Base-by-base conservation (phyloP, 2,797 vertebrate species). In the Sitta carolinensis region DNA sequence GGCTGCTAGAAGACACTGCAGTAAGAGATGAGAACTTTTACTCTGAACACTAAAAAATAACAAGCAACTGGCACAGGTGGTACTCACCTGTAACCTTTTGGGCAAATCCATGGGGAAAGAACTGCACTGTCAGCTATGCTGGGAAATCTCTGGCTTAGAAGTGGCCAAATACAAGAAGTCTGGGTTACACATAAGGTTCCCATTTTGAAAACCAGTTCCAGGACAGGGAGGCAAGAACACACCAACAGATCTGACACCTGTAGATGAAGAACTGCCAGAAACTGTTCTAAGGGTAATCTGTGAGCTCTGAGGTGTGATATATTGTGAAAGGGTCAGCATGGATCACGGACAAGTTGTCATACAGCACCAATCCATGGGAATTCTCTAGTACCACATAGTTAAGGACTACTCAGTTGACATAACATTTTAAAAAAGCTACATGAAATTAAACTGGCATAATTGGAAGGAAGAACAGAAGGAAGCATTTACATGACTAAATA, bases 141-240 rank as follows among this genome's bases (percentile, higher is more conserved):
- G 38, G 8, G 26, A 67, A 45, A 66, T 10, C 32, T 42, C 61
- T 45, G 57, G 20, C 29, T 69, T 78, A 5, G 5, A 90, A 78
- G 23, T 22, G 19, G 18, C 25, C 14, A 16, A 48, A 16, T 29
- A 54, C 0, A 4, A 51, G 21, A 61, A 59, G 16, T 50, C 20
- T 62, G 74, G 12, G 19, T 64, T 52, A 42, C 48, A 55, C 0
- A 0, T 2, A 50, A 34, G 15, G 68, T 10, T 66, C 2, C 2
- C 9, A 23, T 25, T 77, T 69, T 51, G 30, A 61, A 75, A 68
- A 72, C 21, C 16, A 16, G 18, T 48, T 81, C 19, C 38, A 61
- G 58, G 23, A 68, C 30, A 68, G 36, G 69, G 7, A 66, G 9
- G 15, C 6, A 81, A 92, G n/a, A 42, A 54, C 5, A 66, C 54